Percentiles rank a stretch among this genome's conserved stretches.
Evolutionary conservation across 2,113 vertebrate species (phyloP).

Genomic region (Hystrix cristata): DNA sequence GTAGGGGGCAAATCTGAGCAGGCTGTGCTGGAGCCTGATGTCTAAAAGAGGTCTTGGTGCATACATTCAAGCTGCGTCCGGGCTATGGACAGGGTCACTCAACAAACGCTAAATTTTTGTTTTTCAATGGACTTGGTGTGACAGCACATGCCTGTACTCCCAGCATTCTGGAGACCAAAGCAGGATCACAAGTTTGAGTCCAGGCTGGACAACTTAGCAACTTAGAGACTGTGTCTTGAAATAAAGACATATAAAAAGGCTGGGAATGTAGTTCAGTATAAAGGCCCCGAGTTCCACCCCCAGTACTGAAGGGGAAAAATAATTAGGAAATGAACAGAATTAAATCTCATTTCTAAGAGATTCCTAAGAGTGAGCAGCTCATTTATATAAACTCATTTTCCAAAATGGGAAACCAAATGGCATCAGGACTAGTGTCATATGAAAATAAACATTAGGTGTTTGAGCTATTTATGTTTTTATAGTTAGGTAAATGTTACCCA

Average conservation of each 20-base stretch:
- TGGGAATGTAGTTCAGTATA: background rate
- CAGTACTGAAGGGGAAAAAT: background rate
- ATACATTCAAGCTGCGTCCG: background rate
- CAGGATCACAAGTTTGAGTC: background rate
- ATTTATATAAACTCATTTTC: constrained; percentile 31
- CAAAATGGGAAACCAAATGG: constrained; percentile 8
- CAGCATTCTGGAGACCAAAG: background rate
- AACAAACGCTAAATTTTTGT: constrained; percentile 52
- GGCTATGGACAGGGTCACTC: background rate
- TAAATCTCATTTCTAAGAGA: constrained; percentile 20
- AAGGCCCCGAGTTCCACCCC: background rate
- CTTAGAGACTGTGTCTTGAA: background rate
- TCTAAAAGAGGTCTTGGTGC: background rate
- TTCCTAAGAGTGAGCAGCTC: background rate
- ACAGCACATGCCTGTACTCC: background rate
- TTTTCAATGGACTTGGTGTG: background rate
- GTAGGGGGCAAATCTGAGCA: background rate
- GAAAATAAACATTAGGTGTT: constrained; percentile 29
- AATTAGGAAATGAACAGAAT: constrained; percentile 11
- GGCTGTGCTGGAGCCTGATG: background rate
- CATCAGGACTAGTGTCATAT: background rate
- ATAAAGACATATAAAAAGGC: background rate
- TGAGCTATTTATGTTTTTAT: background rate
- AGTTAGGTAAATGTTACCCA: background rate
- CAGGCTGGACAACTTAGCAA: background rate